Conservation (phyloP, 1,140 invertebrate species). For the Drosophila sp. region DNA sequence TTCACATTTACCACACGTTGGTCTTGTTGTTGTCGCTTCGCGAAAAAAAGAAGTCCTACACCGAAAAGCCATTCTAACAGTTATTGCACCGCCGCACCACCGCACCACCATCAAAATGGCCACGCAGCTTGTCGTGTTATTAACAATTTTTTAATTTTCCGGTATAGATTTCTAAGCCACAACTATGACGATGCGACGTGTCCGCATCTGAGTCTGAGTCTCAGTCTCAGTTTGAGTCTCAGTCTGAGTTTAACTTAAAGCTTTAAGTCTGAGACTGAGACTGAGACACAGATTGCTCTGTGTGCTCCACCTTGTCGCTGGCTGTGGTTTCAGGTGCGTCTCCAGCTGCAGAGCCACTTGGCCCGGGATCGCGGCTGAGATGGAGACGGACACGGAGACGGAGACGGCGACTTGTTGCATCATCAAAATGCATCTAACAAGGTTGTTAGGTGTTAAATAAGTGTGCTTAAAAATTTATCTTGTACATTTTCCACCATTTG, state of each 20-base stretch:
- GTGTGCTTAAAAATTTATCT: slow-evolving; percentile 84
- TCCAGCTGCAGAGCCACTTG: slow-evolving; percentile 20
- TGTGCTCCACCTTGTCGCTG: slow-evolving; percentile 66
- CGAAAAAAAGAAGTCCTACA: slow-evolving; percentile 47
- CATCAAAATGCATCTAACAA: slow-evolving; percentile 84
- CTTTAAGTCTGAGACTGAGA: background rate
- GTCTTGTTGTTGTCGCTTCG: slow-evolving; percentile 54
- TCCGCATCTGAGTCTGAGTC: slow-evolving; percentile 14
- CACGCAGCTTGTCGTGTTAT: slow-evolving; percentile 78
- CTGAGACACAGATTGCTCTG: background rate
- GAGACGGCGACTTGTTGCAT: slow-evolving; percentile 55
- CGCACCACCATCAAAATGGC: slow-evolving; percentile 35
- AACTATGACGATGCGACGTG: slow-evolving; percentile 42
- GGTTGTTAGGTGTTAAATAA: slow-evolving; percentile 84
- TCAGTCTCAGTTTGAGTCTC: background rate
- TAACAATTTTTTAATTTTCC: slow-evolving; percentile 84
- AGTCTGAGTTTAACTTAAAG: too few species aligned
- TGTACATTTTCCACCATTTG: slow-evolving; percentile 82
- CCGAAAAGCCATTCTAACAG: slow-evolving; percentile 79
- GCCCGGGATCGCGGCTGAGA: background rate
- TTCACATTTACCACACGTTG: slow-evolving; percentile 45
- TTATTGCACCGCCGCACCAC: slow-evolving; percentile 50
- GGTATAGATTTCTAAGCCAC: slow-evolving; percentile 80
- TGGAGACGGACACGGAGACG: background rate
- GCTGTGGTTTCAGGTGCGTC: slow-evolving; percentile 39